These are phyloP conservation scores for Acutogordius australiensis DNA, from an alignment of 2,888 invertebrate species.

Conservation along the genomic window DNA sequence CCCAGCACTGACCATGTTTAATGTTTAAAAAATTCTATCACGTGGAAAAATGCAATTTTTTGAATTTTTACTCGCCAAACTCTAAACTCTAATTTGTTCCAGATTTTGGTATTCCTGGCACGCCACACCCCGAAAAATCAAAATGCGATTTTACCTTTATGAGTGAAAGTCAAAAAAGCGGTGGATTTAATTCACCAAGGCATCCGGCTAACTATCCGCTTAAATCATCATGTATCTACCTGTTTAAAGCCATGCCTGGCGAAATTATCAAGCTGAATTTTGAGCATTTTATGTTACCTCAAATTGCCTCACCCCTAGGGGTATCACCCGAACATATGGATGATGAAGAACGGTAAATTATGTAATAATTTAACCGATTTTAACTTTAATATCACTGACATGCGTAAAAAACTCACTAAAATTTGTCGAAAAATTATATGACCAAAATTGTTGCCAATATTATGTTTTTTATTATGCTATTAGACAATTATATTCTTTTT, in stretches of 20 bases:
- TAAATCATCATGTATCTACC: background rate
- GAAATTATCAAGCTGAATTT: background rate
- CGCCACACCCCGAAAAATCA: slow-evolving; percentile 21
- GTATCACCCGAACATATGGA: background rate
- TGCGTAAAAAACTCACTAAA: too few species aligned
- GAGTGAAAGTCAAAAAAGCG: slow-evolving; percentile 17
- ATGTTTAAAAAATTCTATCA: too few species aligned
- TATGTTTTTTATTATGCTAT: too few species aligned
- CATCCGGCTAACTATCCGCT: slow-evolving; percentile 19
- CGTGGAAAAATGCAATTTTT: too few species aligned
- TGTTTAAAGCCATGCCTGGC: background rate
- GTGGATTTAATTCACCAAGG: slow-evolving; percentile 26
- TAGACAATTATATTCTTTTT: too few species aligned
- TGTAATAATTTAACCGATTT: too few species aligned
- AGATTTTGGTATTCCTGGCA: slow-evolving; percentile 27
- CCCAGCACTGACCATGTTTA: too few species aligned
- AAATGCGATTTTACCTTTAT: slow-evolving; percentile 24
- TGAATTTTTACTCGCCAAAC: too few species aligned
- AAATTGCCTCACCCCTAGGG: background rate
- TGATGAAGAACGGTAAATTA: background rate
- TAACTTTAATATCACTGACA: too few species aligned
- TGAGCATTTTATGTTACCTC: slow-evolving; percentile 1
- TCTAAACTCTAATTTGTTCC: too few species aligned
- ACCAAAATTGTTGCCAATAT: too few species aligned
- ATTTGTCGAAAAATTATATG: too few species aligned